These are phyloP conservation scores for Schizopygopsis pylzovi DNA, from an alignment of 2,797 vertebrate genomes.

Conservation along the genomic window DNA sequence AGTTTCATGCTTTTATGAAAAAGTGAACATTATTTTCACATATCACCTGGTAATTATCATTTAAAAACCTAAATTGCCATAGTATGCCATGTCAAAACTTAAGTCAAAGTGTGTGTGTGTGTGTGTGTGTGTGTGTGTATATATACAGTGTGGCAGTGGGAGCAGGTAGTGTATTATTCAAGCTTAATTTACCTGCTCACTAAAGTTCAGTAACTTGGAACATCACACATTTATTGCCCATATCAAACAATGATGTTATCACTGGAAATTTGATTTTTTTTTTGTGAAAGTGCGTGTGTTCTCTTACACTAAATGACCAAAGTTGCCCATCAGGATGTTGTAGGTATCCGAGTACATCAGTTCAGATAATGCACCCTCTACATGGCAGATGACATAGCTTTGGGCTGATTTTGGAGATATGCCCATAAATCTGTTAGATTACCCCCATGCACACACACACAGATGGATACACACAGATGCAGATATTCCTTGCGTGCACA, in stretches of 20 bases:
- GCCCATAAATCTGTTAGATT: slow-evolving; percentile 61
- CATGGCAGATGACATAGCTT: slow-evolving; percentile 37
- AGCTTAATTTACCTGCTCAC: slow-evolving; percentile 46
- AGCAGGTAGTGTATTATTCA: slow-evolving; percentile 44
- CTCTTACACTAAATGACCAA: slow-evolving; percentile 44
- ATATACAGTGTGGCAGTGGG: slow-evolving; percentile 19
- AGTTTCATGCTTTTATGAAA: too few species aligned
- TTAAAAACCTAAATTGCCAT: background rate
- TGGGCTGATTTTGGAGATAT: slow-evolving; percentile 56
- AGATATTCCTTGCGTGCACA: slow-evolving; percentile 38
- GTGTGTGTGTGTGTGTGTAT: slow-evolving; percentile 37
- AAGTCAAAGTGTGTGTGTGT: background rate
- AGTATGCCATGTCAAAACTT: background rate
- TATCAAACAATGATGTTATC: slow-evolving; percentile 56
- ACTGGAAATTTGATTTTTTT: slow-evolving; percentile 12
- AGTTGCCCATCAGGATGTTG: slow-evolving; percentile 45
- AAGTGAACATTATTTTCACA: too few species aligned
- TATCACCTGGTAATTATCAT: background rate
- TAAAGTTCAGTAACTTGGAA: slow-evolving; percentile 53
- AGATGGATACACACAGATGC: slow-evolving; percentile 42
- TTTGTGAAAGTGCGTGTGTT: slow-evolving; percentile 32
- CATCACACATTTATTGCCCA: slow-evolving; percentile 49
- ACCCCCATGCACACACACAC: slow-evolving; percentile 53
- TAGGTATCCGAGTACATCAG: slow-evolving; percentile 50
- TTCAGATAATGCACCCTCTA: slow-evolving; percentile 52